Base-by-base conservation (phyloP, 2,113 vertebrate species). In the Casuarius casuarius region DNA sequence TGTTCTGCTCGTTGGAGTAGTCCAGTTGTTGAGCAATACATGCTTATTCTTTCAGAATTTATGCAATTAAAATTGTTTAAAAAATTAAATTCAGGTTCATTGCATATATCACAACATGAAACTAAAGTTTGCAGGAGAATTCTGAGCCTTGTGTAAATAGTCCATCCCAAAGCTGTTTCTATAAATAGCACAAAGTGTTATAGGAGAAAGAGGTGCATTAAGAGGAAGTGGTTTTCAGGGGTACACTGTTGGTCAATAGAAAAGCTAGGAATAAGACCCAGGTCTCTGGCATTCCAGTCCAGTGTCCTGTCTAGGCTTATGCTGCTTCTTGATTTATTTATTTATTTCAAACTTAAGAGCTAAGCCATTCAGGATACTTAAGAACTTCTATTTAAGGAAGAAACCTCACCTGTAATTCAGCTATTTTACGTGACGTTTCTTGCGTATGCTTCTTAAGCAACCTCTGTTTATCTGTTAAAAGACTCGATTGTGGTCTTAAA, bases 161-260 rank as follows among this genome's bases (percentile, higher is more conserved):
- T 70, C 84, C 59, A 58, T 85, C 92, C 91, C 82, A 42, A 44
- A 96, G 82, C 49, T 88, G 26, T 61, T 90, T 33, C 18, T 44
- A 77, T 70, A 83, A 72, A 56, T 90, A 92, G 71, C 79, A 81
- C 65, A 35, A 25, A 92, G 31, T 87, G 52, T 94, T 91, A 58
- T 25, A 51, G 77, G 70, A 82, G 66, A 59, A 71, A 46, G 14
- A 29, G 58, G 81, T 87, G 68, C 94, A 91, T 96, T 96, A 94
- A 68, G 94, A 89, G 91, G 91, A 95, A 94, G 94, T 94, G 94
- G 94, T 92, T 97, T 97, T 82, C 81, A 89, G 83, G 92, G 91
- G 56, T 84, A 73, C 31, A 26, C 9, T 0, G 74, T 73, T 85
- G 67, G 84, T 94, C 84, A 94, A 59, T 94, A 92, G 70, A 76